Percentiles rank a stretch among this genome's conserved stretches.
Conservation (phyloP, 2,113 vertebrate species). For the Mormoops blainvillei region DNA sequence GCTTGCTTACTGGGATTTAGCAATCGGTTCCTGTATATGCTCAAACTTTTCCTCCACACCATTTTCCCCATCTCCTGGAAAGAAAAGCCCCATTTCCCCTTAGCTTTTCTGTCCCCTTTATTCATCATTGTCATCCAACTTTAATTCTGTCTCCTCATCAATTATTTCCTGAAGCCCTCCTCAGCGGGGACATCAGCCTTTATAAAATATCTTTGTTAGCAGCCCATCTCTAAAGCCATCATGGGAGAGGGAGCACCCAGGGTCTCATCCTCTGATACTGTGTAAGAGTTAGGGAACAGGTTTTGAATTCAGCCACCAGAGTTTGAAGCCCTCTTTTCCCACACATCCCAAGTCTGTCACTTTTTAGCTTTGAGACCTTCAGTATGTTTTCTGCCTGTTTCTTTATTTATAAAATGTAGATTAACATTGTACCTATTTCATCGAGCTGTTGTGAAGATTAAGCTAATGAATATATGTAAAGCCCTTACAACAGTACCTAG, state of each 20-base stretch:
- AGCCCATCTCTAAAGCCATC: not conserved
- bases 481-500: not conserved
- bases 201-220: not conserved
- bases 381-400: not conserved
- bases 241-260: not conserved
- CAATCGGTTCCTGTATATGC: not conserved
- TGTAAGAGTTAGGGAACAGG: not conserved
- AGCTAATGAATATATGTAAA: not conserved
- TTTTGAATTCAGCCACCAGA: not conserved
- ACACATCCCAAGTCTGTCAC: not conserved
- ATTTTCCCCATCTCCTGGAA: not conserved
- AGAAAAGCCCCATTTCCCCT: not conserved
- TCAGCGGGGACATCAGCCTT: not conserved
- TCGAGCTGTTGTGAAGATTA: not conserved
- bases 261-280: not conserved
- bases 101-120: not conserved
- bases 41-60: not conserved
- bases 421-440: not conserved
- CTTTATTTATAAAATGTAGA: not conserved
- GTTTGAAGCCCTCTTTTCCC: not conserved
- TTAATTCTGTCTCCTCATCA: not conserved
- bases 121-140: not conserved
- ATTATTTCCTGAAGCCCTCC: not conserved
- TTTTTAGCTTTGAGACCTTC: not conserved
- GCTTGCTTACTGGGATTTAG: not conserved